These are phyloP conservation scores for Anabas testudineus DNA, from an alignment of 2,797 vertebrate genomes.

Conservation along the genomic window DNA sequence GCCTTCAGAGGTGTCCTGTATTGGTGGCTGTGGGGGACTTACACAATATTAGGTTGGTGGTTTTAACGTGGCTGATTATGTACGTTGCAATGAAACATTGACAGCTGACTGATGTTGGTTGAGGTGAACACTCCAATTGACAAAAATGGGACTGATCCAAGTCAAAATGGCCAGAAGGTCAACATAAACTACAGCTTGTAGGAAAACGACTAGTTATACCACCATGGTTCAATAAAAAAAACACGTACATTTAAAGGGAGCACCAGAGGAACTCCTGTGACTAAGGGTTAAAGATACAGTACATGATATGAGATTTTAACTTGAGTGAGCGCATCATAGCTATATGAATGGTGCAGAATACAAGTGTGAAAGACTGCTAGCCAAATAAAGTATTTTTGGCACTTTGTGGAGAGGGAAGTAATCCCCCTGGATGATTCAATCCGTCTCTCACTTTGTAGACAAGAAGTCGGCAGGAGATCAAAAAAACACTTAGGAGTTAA, in stretches of 20 bases:
- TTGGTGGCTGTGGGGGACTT: too few relatives aligned
- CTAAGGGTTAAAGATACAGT: background rate
- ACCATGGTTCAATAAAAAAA: background rate
- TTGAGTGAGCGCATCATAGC: constrained; percentile 14
- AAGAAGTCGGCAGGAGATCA: constrained; percentile 49
- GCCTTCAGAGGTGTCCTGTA: too few relatives aligned
- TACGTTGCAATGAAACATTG: too few relatives aligned
- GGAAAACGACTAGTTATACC: background rate
- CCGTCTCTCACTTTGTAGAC: constrained; percentile 64
- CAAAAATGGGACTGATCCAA: background rate
- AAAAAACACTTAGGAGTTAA: constrained; percentile 18
- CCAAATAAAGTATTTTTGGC: constrained; percentile 55
- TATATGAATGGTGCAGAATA: constrained; percentile 41
- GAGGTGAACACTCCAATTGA: background rate
- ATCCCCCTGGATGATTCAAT: constrained; percentile 56
- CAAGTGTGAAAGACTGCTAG: constrained; percentile 51
- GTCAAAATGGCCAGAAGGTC: background rate
- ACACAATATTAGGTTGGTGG: too few relatives aligned
- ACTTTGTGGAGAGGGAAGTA: constrained; percentile 53
- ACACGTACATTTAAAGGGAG: background rate
- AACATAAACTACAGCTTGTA: background rate
- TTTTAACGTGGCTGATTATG: too few relatives aligned
- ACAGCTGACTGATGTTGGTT: too few relatives aligned
- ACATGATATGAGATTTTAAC: constrained; percentile 14
- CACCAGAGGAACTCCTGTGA: background rate